Evolutionary conservation across 2,113 vertebrate species (phyloP).

Genomic region (Caloenas nicobarica): DNA sequence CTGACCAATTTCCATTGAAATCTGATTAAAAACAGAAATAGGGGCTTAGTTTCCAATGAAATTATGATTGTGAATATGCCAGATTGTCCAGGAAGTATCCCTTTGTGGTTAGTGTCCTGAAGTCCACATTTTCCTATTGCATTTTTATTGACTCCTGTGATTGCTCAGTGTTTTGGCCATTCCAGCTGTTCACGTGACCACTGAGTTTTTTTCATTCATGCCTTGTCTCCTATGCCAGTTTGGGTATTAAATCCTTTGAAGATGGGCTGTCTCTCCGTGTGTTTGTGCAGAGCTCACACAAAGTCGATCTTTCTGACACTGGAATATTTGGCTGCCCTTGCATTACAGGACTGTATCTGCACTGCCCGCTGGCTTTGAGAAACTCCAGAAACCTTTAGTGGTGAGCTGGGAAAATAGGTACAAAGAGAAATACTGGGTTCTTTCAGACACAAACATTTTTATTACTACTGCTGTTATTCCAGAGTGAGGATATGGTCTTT

Average conservation of each 20-base stretch:
- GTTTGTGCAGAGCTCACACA: not conserved
- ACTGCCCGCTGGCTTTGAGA: not conserved
- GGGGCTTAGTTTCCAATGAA: not conserved
- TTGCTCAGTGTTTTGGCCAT: not conserved
- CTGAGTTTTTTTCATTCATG: not conserved
- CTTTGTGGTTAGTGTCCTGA: not conserved
- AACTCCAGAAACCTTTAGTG: not conserved
- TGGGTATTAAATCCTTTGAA: not conserved
- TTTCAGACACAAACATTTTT: not conserved
- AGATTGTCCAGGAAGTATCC: not conserved
- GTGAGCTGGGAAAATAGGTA: not conserved
- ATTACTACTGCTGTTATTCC: not conserved
- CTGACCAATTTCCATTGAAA: not conserved
- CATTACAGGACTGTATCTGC: accelerated
- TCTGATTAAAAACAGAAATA: not conserved
- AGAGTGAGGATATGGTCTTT: not conserved
- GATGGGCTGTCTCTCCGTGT: not conserved
- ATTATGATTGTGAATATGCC: not conserved
- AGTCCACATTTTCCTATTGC: not conserved
- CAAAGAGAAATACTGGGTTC: not conserved
- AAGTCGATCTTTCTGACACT: not conserved
- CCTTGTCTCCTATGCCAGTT: not conserved
- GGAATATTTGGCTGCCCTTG: not conserved
- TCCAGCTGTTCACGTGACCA: not conserved
- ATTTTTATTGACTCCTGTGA: not conserved